phyloP scores from a whole-genome alignment of 2,888 invertebrate genomes.

The Chouioia cunea region DNA sequence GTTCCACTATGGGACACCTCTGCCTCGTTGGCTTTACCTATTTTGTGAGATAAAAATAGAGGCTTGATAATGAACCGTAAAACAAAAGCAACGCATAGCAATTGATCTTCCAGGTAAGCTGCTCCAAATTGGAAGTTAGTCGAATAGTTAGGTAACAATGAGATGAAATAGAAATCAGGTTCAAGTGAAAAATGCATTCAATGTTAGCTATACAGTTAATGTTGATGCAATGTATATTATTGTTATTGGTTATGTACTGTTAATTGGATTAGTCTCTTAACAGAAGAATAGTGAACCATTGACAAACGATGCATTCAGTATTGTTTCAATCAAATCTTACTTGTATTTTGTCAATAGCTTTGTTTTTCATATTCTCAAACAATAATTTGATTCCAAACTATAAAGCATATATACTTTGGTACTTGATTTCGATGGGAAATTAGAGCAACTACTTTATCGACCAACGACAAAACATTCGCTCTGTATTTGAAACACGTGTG shows the following conservation, averaged over 20 bases:
- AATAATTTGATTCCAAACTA: slow-evolving; percentile 2
- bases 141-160: no score
- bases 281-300: slow-evolving; percentile 1
- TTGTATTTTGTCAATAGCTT: background rate
- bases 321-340: slow-evolving; percentile 14
- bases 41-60: slow-evolving; percentile 20
- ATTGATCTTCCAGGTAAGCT: no score
- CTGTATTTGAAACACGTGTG: no score
- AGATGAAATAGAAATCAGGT: background rate
- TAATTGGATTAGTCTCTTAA: background rate
- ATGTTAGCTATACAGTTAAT: background rate
- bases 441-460: slow-evolving; percentile 39
- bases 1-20: slow-evolving; percentile 42
- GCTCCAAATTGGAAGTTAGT: no score
- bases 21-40: slow-evolving; percentile 47
- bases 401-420: slow-evolving; percentile 14
- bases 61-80: slow-evolving; percentile 11
- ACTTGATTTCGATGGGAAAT: slow-evolving; percentile 27
- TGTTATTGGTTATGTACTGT: slow-evolving; percentile 38
- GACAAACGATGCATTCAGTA: background rate
- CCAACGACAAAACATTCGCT: slow-evolving; percentile 13
- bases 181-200: background rate
- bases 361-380: slow-evolving; percentile 32
- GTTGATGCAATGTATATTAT: background rate
- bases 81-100: slow-evolving; percentile 2